Conservation (phyloP, 2,888 invertebrate species). For the Pseudococcus viburni region DNA sequence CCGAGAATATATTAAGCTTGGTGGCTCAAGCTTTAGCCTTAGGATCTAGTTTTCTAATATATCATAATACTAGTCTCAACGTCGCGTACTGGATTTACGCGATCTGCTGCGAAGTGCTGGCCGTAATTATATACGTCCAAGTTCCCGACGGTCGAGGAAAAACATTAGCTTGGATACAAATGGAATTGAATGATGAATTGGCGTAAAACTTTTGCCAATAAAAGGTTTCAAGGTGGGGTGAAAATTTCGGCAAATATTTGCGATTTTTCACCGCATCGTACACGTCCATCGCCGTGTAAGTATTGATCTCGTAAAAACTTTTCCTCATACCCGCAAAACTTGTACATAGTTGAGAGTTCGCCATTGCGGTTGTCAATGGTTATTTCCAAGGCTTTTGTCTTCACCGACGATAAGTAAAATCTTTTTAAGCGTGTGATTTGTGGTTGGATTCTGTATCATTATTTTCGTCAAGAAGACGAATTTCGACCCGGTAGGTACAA, state of each 20-base stretch:
- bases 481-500: neutral
- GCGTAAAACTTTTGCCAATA: neutral
- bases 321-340: constrained; percentile 3
- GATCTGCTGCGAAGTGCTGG: neutral
- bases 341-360: constrained; percentile 17
- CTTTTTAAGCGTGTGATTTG: constrained; percentile 21
- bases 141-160: constrained; percentile 39
- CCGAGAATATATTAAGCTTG: neutral
- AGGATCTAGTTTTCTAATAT: neutral
- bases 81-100: constrained; percentile 35
- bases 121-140: constrained; percentile 11
- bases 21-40: neutral
- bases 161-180: constrained; percentile 44
- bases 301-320: constrained; percentile 18
- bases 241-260: neutral
- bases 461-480: neutral
- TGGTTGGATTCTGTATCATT: constrained; percentile 7
- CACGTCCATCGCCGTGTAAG: neutral
- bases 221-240: neutral
- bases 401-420: constrained; percentile 2
- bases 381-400: constrained; percentile 23
- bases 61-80: neutral
- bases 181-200: constrained; percentile 20
- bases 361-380: constrained; percentile 21
- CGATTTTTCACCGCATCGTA: neutral